Conservation (phyloP, 2,888 invertebrate genomes). For the Auanema freiburgensis region DNA sequence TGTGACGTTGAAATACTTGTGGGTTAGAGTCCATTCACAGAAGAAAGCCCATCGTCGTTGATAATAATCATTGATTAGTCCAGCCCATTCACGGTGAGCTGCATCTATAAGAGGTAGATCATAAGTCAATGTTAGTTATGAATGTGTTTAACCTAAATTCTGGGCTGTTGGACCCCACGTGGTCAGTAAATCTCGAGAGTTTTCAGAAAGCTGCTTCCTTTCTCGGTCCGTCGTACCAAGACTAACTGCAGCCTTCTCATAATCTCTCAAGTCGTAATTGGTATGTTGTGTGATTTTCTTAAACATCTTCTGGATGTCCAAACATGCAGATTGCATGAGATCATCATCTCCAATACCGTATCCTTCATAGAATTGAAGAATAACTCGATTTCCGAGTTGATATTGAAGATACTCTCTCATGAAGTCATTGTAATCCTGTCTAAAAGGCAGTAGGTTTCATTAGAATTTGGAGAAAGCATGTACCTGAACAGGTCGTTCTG, state of each 20-base stretch:
- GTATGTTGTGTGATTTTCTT: conserved; percentile 20
- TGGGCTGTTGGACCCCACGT: conserved; percentile 25
- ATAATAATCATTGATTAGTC: conserved; percentile 37
- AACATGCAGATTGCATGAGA: conserved; percentile 23
- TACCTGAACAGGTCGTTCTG: conserved; percentile 34
- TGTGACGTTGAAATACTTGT: conserved; percentile 26
- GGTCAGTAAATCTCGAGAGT: conserved; percentile 24
- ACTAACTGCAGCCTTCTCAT: conserved; percentile 18
- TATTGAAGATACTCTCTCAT: conserved; percentile 30
- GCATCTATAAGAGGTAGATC: conserved; percentile 18
- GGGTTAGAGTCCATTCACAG: conserved; percentile 37
- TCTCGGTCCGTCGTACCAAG: conserved; percentile 21
- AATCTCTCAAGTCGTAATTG: conserved; percentile 22
- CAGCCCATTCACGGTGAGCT: conserved; percentile 37
- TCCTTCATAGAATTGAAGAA: conserved; percentile 30
- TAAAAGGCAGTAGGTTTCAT: conserved; percentile 10
- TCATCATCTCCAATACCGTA: conserved; percentile 27
- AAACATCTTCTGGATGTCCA: conserved; percentile 24
- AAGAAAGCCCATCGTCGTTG: conserved; percentile 40
- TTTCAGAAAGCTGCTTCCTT: conserved; percentile 17
- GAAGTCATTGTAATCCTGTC: conserved; percentile 36
- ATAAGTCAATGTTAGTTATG: neutral
- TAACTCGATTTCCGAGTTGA: conserved; percentile 32
- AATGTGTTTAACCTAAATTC: conserved; percentile 17
- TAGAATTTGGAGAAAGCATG: conserved; percentile 2